These are phyloP conservation scores for Xanthorhoe spadicearia DNA, from an alignment of 2,888 invertebrate genomes.

Conservation along the genomic window DNA sequence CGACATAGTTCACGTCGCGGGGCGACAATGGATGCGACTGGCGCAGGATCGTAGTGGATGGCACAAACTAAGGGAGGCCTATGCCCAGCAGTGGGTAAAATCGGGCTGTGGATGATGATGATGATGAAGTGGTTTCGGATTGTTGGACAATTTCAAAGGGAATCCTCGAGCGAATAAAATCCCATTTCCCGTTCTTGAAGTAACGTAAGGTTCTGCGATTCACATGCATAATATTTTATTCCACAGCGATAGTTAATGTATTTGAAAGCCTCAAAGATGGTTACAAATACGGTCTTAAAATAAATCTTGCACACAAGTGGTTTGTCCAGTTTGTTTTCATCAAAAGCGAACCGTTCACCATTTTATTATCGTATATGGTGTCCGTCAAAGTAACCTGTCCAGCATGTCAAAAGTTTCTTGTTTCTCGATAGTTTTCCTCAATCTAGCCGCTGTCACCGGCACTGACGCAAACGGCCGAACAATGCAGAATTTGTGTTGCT, in stretches of 20 bases:
- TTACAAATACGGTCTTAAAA: conserved; percentile 6
- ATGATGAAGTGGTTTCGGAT: conserved; percentile 34
- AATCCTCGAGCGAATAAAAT: conserved; percentile 23
- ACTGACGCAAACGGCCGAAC: conserved; percentile 25
- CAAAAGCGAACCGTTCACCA: conserved; percentile 4
- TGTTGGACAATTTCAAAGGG: conserved; percentile 32
- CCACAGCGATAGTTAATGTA: background rate
- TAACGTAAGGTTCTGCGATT: conserved; percentile 17
- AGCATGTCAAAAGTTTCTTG: conserved; percentile 12
- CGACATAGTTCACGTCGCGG: too few relatives aligned
- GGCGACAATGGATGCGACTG: too few relatives aligned
- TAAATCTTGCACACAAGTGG: conserved; percentile 9
- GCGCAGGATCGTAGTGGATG: too few relatives aligned
- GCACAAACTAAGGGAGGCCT: too few relatives aligned
- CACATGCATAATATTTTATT: background rate
- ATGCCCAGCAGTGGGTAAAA: too few relatives aligned
- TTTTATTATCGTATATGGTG: conserved; percentile 1
- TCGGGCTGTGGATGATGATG: too few relatives aligned
- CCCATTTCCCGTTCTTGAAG: conserved; percentile 19
- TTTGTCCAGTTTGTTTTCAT: conserved; percentile 3
- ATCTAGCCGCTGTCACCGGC: conserved; percentile 12
- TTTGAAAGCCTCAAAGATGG: background rate
- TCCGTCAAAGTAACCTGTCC: conserved; percentile 5
- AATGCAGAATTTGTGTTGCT: conserved; percentile 20
- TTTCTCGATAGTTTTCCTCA: conserved; percentile 25